These are phyloP conservation scores for Sinodicranocentrus sp. DNA, from an alignment of 2,888 invertebrate species.

Conservation along the genomic window DNA sequence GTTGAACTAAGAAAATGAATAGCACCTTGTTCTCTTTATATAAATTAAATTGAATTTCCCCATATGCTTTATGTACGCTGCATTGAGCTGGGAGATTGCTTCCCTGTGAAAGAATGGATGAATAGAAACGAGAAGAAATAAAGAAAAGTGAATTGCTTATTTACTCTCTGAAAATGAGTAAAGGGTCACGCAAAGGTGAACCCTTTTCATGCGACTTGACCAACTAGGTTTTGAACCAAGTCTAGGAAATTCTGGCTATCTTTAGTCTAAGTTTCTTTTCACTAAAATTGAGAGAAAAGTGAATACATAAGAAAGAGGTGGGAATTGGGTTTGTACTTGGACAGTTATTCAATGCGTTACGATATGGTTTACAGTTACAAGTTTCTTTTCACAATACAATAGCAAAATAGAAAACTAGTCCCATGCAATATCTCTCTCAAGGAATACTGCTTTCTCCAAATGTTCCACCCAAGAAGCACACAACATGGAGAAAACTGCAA, in stretches of 20 bases:
- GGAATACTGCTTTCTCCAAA: not conserved
- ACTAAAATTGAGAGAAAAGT: too few species aligned
- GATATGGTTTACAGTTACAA: too few species aligned
- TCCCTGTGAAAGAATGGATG: constrained; percentile 42
- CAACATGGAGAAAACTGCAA: constrained; percentile 45
- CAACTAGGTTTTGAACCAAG: not conserved
- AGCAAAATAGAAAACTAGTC: too few species aligned
- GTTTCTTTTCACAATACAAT: too few species aligned
- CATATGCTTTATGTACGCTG: constrained; percentile 68
- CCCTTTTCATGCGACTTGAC: constrained; percentile 30
- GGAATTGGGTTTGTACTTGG: too few species aligned
- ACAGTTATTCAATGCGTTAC: too few species aligned
- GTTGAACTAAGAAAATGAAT: constrained; percentile 76
- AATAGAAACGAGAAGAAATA: constrained; percentile 45
- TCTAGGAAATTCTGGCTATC: too few species aligned
- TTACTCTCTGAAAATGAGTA: constrained; percentile 66
- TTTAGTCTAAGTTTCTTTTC: too few species aligned
- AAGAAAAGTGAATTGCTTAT: constrained; percentile 65
- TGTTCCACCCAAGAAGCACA: not conserved
- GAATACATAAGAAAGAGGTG: too few species aligned
- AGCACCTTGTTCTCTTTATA: constrained; percentile 77
- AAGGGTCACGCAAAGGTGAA: constrained; percentile 50
- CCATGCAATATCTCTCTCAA: too few species aligned
- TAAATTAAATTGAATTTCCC: constrained; percentile 77
- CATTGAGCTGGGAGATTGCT: constrained; percentile 64